phyloP scores from a whole-genome alignment of 92 coral and sea anemone species.

The Epizoanthus illoricatus region DNA sequence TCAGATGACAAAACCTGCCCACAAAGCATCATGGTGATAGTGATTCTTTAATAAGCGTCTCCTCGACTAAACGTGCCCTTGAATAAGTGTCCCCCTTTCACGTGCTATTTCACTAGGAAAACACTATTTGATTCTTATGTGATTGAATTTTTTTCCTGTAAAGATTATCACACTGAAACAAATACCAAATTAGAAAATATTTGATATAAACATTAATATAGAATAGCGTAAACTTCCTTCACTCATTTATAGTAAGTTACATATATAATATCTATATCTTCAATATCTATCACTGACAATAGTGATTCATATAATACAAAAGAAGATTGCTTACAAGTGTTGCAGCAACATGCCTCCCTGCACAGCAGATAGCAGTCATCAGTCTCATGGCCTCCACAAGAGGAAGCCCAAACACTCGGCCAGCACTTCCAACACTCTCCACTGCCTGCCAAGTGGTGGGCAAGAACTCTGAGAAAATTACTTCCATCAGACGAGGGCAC shows the following conservation, averaged over 20 bases:
- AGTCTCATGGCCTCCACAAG: constrained; percentile 79
- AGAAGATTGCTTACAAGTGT: constrained; percentile 59
- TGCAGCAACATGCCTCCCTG: constrained; percentile 81
- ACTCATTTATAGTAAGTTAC: background rate
- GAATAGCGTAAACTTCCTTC: background rate
- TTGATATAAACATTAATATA: background rate
- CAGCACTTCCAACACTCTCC: constrained; percentile 40
- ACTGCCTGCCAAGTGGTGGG: constrained; percentile 81
- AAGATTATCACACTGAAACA: too few relatives aligned
- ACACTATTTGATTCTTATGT: too few relatives aligned
- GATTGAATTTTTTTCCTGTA: too few relatives aligned
- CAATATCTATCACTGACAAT: background rate
- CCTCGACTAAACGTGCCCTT: too few relatives aligned
- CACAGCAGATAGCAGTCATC: constrained; percentile 69
- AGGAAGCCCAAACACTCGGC: constrained; percentile 67
- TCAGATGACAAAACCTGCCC: too few relatives aligned
- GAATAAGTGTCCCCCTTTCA: too few relatives aligned
- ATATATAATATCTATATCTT: background rate
- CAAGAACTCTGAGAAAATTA: constrained; percentile 74
- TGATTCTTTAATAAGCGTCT: too few relatives aligned
- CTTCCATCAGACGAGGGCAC: constrained; percentile 89
- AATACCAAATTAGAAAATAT: too few relatives aligned
- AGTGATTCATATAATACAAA: background rate
- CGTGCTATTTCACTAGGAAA: too few relatives aligned
- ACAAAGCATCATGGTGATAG: too few relatives aligned